Conservation (phyloP, 2,113 vertebrate genomes). For the Todiramphus saurophagus region DNA sequence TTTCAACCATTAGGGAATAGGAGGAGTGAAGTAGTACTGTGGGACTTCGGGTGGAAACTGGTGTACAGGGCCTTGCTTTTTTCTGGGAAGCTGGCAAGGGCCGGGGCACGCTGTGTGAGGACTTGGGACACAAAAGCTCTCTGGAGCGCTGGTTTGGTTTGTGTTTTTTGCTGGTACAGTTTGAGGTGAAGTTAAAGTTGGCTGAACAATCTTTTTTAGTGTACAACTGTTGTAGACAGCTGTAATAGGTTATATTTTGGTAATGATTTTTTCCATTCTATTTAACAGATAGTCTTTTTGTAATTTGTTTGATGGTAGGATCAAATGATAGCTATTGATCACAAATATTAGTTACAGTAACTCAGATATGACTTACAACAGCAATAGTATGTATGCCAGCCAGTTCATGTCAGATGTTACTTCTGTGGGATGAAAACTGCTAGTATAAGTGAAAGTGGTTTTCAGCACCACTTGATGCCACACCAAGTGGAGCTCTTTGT, state of each 20-base stretch:
- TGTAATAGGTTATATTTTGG: background rate
- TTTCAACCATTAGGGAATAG: conserved; percentile 44
- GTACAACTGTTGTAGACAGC: background rate
- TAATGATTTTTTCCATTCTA: background rate
- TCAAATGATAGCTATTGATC: background rate
- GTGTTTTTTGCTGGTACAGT: background rate
- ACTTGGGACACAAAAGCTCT: background rate
- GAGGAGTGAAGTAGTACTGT: conserved; percentile 8
- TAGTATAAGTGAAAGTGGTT: background rate
- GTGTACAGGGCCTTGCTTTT: background rate
- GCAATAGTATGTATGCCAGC: background rate
- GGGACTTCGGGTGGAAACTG: conserved; percentile 20
- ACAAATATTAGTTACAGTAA: background rate
- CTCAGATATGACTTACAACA: background rate
- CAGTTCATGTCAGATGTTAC: background rate
- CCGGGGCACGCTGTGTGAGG: background rate
- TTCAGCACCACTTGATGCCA: background rate
- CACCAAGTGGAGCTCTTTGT: background rate
- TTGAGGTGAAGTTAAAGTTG: background rate
- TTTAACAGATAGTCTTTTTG: background rate
- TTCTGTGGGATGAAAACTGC: background rate
- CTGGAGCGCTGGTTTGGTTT: background rate
- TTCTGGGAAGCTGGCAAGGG: conserved; percentile 17
- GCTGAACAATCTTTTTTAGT: background rate
- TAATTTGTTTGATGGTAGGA: background rate